Conservation (phyloP, 1,140 invertebrate species). For the Diprion similis region DNA sequence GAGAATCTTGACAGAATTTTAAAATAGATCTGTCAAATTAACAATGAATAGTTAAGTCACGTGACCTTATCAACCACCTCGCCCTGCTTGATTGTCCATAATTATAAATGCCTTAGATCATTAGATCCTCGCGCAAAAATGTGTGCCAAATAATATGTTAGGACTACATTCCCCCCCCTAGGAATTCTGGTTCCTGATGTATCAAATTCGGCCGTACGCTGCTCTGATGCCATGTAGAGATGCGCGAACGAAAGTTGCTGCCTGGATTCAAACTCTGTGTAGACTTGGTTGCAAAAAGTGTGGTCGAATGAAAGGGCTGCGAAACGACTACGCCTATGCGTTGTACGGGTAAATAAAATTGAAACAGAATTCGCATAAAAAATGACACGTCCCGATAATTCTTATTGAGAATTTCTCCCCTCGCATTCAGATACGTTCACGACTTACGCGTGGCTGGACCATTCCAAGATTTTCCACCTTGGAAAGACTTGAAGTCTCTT, state of each 20-base stretch:
- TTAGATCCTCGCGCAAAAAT: no score
- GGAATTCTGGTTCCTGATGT: slow-evolving; percentile 44
- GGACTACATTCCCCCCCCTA: slow-evolving; percentile 8
- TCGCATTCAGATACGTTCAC: slow-evolving; percentile 27
- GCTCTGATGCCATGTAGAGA: slow-evolving; percentile 30
- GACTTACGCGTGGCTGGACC: slow-evolving; percentile 45
- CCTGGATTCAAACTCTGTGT: slow-evolving; percentile 45
- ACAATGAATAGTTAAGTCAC: no score
- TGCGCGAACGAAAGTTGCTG: slow-evolving; percentile 35
- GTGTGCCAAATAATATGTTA: background rate
- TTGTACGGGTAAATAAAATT: slow-evolving; percentile 32
- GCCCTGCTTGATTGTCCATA: no score
- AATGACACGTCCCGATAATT: background rate
- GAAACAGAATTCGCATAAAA: no score
- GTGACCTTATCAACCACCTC: no score
- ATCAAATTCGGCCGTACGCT: slow-evolving; percentile 39
- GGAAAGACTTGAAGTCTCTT: slow-evolving; percentile 47
- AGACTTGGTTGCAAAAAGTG: slow-evolving; percentile 34
- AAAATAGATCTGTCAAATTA: no score
- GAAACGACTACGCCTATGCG: slow-evolving; percentile 49
- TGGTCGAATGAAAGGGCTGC: slow-evolving; percentile 42
- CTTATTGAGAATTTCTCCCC: background rate
- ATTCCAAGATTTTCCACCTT: slow-evolving; percentile 54
- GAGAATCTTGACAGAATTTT: no score
- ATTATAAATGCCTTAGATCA: no score